Conservation (phyloP, 2,888 invertebrate species). For the Pachliopta kotzebuea region DNA sequence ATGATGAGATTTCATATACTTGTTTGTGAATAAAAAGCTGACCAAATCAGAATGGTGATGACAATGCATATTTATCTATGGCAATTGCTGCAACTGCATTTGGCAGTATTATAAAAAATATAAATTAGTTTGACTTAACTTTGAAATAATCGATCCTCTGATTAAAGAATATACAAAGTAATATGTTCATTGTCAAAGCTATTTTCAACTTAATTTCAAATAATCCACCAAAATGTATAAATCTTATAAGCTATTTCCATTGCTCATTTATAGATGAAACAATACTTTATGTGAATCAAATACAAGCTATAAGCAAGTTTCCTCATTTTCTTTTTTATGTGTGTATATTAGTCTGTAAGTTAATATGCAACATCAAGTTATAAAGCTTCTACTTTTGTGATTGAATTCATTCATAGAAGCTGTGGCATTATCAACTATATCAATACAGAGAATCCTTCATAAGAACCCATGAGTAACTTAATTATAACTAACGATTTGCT, state of each 20-base stretch:
- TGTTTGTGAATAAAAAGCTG: no score
- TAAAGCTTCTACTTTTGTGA: background rate
- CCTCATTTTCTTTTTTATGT: background rate
- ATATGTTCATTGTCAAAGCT: no score
- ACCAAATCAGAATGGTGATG: no score
- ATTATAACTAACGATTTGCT: background rate
- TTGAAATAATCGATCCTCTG: no score
- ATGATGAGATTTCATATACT: no score
- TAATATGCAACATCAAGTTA: background rate
- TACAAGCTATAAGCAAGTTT: background rate
- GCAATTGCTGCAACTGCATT: no score
- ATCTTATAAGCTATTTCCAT: background rate
- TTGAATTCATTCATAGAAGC: slow-evolving; percentile 4
- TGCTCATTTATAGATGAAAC: background rate
- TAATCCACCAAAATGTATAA: background rate
- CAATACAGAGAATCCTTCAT: background rate
- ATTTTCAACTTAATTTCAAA: no score
- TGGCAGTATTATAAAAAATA: no score
- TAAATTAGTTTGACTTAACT: no score
- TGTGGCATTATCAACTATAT: background rate
- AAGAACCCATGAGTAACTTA: background rate
- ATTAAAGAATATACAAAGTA: no score
- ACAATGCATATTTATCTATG: no score
- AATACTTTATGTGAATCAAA: background rate
- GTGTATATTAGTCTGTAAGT: background rate